Evolutionary conservation across 2,113 vertebrate genomes (phyloP), one percentile per base, ranked within the genome.

Genomic region (Chlamydotis undulata): DNA sequence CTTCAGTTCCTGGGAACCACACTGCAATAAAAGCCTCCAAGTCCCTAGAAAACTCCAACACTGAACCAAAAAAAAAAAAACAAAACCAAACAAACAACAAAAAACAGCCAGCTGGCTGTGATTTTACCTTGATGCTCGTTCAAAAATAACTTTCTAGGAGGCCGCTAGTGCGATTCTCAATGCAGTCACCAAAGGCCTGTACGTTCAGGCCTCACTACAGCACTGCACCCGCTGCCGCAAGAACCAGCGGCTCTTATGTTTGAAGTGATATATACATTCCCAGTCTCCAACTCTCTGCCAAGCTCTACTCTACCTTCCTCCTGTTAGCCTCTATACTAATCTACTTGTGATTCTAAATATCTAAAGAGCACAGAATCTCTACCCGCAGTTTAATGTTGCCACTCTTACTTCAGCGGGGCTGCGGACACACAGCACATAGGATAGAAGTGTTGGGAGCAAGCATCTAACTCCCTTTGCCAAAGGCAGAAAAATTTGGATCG

Each of bases 401-500:
- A 85, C 60, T 52, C 71, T 43, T n/a, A n/a, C 49, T 85, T 87
- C 53, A 87, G 8, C n/a, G 47, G 59, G 79, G 23, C 88, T 88
- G 75, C 31, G 9, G 53, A 84, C 91, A 65, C 68, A 65, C 50
- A 89, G 71, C 49, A 86, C 87, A 93, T 68, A 83, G 55, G 43
- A 77, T 88, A 17, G 11, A 77, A 84, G 61, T 76, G 71, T 80
- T 64, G 71, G 33, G 60, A 55, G 26, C 68, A 63, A 71, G 59
- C 71, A 56, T 83, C n/a, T 86, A 76, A 83, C 70, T 83, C 47
- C 35, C 43, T 47, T 63, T 94, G 79, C 93, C 90, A 96, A 92
- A 78, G 35, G 55, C 88, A 94, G 39, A 22, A 61, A 74, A 80
- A 77, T 35, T 83, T 91, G 96, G 88, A 86, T 75, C 6, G 60